Percentiles rank a stretch among this genome's conserved stretches.
phyloP scores from a whole-genome alignment of 2,113 vertebrate species.

The Xenopus tropicalis region DNA sequence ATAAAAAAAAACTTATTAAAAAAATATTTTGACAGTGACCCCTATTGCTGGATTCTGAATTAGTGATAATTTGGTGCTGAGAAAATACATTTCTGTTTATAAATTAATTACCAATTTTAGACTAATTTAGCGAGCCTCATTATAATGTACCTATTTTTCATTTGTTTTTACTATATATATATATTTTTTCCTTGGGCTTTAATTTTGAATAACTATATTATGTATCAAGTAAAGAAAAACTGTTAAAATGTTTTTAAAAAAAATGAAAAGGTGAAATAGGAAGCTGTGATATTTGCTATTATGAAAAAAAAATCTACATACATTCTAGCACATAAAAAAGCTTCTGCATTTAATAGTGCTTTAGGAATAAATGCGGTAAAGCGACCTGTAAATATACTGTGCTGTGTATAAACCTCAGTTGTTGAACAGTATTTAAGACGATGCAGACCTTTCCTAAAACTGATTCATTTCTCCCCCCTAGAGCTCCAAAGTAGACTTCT shows the following conservation, averaged over 20 bases:
- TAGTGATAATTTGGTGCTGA: conserved; percentile 40
- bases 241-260: conserved; percentile 48
- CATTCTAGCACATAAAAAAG: conserved; percentile 90
- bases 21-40: conserved; percentile 34
- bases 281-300: conserved; percentile 83
- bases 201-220: conserved; percentile 59
- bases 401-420: conserved; percentile 63
- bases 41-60: conserved; percentile 44
- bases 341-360: conserved; percentile 80
- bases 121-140: conserved; percentile 59
- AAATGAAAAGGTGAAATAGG: conserved; percentile 67
- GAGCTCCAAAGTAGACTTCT: neutral
- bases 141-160: conserved; percentile 57
- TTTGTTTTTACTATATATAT: conserved; percentile 50
- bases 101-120: conserved; percentile 68
- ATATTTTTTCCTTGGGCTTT: conserved; percentile 54
- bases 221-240: conserved; percentile 9
- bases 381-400: conserved; percentile 72
- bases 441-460: too few species aligned
- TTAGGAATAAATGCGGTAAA: conserved; percentile 77
- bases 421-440: conserved; percentile 61
- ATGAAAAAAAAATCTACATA: conserved; percentile 74
- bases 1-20: conserved; percentile 7
- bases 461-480: too few species aligned
- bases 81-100: conserved; percentile 59